These are phyloP conservation scores for Drosophila littoralis DNA, from an alignment of 1,140 invertebrate genomes.

Conservation along the genomic window DNA sequence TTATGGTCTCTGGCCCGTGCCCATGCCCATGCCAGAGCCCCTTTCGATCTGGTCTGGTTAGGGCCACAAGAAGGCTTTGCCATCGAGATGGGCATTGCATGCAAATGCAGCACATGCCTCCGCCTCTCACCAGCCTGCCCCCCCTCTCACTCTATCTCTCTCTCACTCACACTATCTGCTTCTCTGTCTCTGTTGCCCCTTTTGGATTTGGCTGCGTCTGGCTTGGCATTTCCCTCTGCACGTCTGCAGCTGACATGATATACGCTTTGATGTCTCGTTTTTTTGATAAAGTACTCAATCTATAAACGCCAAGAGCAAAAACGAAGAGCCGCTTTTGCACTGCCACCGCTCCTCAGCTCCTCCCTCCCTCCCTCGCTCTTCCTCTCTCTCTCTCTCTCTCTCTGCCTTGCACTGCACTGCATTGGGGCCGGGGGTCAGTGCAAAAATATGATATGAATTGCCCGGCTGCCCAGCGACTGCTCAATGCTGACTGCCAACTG, in stretches of 20 bases:
- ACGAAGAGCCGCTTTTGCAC: conserved; percentile 51
- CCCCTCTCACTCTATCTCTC: conserved; percentile 19
- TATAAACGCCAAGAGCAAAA: conserved; percentile 81
- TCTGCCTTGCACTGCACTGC: neutral
- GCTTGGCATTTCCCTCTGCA: conserved; percentile 15
- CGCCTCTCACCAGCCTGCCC: neutral
- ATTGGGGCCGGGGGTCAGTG: conserved; percentile 60
- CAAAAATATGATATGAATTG: conserved; percentile 78
- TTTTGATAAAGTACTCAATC: conserved; percentile 82
- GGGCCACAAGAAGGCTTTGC: conserved; percentile 12
- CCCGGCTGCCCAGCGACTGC: conserved; percentile 45
- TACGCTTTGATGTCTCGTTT: conserved; percentile 81
- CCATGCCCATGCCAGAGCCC: too few species aligned
- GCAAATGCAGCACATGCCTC: conserved; percentile 40
- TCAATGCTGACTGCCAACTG: conserved; percentile 22
- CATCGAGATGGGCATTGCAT: conserved; percentile 30
- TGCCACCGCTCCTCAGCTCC: neutral
- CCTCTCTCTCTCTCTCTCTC: neutral
- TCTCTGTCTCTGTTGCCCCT: conserved; percentile 15
- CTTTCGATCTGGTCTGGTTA: conserved; percentile 1
- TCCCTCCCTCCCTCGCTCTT: neutral
- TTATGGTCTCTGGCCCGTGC: conserved; percentile 45
- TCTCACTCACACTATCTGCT: neutral
- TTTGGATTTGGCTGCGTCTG: neutral
- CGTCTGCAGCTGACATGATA: conserved; percentile 79